Evolutionary conservation across 2,888 invertebrate genomes (phyloP), one percentile per base, ranked within the genome.

Genomic region (Netelia inedita): DNA sequence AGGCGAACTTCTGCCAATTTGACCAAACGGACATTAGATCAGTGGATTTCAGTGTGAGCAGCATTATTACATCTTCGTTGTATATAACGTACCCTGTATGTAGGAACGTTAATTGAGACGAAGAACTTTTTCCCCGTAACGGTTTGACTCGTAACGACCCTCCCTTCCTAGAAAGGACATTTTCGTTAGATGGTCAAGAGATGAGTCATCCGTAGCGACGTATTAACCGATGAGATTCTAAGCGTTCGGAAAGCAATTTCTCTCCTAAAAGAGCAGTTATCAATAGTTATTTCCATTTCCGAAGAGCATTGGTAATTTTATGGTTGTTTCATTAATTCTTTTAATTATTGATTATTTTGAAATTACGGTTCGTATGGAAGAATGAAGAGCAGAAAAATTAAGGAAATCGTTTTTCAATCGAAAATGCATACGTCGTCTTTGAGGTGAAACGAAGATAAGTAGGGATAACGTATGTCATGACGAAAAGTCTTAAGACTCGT

Each of bases 401-500:
- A 46, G 3, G 11, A 46, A 46, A 46, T 43, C 14, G 35, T 9
- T 63, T 35, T 63, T 35, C 8, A 5, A 5, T 28, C 2, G 10
- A 21, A 2, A 35, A 21, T 19, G 16, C n/a, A 10, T 63, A 23
- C 53, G 41, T 79, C 1, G 53, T 16, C 35, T 65, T 55, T 23
- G 21, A 55, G 21, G 28, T 0, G n/a, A 8, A 66, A 16, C 50
- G 59, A 61, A 16, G 69, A 59, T 55, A 50, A 68, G 19, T 50
- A 21, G 46, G 9, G 63, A 59, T 72, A 21, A 21, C 23, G 16
- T 43, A 57, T 9, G 6, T 59, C 69, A 74, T 85, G 63, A 50
- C 72, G 80, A 80, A 61, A 53, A 65, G 82, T 28, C 74, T 78
- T 75, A 71, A 53, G 85, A 68, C 65, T 69, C 82, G 79, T 79